phyloP scores from a whole-genome alignment of 2,113 vertebrate species.

The Ellobius talpinus region DNA sequence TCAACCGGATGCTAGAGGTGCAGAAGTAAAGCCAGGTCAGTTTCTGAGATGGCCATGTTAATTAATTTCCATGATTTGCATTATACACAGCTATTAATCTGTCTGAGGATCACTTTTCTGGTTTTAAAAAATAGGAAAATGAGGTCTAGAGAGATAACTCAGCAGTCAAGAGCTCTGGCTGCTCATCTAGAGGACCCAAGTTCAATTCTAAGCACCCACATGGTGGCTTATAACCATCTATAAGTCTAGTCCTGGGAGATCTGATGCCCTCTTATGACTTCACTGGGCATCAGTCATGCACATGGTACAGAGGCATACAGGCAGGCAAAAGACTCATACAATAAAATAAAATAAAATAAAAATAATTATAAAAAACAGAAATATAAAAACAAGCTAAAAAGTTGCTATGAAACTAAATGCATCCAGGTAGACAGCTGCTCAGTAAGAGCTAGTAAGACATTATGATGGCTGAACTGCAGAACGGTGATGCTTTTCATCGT shows the following conservation, averaged over 20 bases:
- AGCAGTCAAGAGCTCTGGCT: neutral
- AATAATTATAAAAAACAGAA: neutral
- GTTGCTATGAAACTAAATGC: neutral
- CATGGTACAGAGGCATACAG: neutral
- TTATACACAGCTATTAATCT: conserved; percentile 9
- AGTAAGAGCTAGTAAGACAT: neutral
- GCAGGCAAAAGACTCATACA: neutral
- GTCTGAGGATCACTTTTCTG: conserved; percentile 3
- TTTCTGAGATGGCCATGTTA: neutral
- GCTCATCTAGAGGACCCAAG: neutral
- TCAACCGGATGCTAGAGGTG: neutral
- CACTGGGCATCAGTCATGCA: neutral
- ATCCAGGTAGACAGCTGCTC: neutral
- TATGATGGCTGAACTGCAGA: neutral
- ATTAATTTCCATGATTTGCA: conserved; percentile 5
- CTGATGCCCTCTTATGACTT: too few relatives aligned
- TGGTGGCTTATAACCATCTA: neutral
- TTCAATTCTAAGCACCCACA: neutral
- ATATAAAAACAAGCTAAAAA: neutral
- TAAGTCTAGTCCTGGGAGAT: neutral
- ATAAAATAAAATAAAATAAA: neutral
- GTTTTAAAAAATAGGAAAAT: neutral
- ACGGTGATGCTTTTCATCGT: neutral
- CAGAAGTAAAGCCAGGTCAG: neutral
- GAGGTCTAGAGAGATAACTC: neutral